phyloP scores from a whole-genome alignment of 2,113 vertebrate species.

The Lichenostomus cassidix region DNA sequence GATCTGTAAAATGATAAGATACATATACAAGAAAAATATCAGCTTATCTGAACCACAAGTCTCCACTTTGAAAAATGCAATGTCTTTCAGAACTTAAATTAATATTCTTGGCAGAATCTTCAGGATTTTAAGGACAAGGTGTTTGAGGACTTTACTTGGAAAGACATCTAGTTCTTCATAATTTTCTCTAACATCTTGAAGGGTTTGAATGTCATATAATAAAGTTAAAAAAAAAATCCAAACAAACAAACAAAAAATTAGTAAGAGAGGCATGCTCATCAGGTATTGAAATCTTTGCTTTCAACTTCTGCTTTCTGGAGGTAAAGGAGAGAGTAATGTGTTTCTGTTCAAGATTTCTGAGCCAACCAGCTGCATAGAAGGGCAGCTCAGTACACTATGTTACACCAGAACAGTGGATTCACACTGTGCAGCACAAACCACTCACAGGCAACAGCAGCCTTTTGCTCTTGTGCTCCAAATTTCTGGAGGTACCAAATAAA shows the following conservation, averaged over 20 bases:
- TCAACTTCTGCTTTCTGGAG: not conserved
- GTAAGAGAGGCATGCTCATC: not conserved
- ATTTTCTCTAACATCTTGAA: not conserved
- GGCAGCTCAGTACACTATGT: not conserved
- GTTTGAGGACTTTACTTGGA: not conserved
- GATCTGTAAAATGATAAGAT: not conserved
- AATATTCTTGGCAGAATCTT: not conserved
- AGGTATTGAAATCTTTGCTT: not conserved
- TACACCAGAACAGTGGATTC: not conserved
- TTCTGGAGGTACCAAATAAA: not conserved
- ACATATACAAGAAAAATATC: not conserved
- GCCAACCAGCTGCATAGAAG: not conserved
- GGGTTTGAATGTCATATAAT: not conserved
- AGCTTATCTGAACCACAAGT: not conserved
- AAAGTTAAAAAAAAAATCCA: not conserved
- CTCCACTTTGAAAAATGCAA: not conserved
- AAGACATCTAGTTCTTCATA: not conserved
- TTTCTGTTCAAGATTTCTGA: not conserved
- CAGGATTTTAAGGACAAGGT: not conserved
- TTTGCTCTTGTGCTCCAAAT: not conserved
- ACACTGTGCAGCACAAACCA: not conserved
- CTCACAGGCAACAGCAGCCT: rapidly evolving
- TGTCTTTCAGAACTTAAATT: not conserved
- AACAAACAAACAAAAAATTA: not conserved
- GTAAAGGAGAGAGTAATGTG: not conserved